Percentiles rank a stretch among this genome's conserved stretches.
These are phyloP conservation scores for Cantharis rufa DNA, from an alignment of 2,888 invertebrate genomes.

Conservation along the genomic window DNA sequence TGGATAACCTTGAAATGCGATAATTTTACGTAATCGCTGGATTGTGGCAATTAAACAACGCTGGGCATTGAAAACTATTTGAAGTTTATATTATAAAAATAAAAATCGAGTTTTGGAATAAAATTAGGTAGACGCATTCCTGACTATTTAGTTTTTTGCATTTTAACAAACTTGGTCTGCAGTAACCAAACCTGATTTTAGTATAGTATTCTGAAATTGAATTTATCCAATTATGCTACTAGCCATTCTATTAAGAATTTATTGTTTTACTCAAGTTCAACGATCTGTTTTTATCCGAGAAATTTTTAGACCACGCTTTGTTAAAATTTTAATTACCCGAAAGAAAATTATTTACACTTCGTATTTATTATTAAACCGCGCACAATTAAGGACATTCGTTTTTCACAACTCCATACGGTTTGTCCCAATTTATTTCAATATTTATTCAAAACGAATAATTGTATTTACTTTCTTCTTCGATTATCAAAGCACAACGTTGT, in stretches of 20 bases:
- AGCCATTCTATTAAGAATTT: neutral
- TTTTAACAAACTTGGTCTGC: neutral
- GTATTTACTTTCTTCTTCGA: neutral
- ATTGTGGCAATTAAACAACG: conserved; percentile 3
- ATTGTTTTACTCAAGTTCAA: neutral
- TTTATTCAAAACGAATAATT: neutral
- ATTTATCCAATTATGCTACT: neutral
- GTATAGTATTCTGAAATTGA: neutral
- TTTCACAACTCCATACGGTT: neutral
- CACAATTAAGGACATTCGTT: neutral
- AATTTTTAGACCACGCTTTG: neutral
- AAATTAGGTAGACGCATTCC: neutral
- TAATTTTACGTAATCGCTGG: neutral
- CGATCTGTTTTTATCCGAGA: neutral
- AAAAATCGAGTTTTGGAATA: neutral
- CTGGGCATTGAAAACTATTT: neutral
- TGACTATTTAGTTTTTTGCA: neutral
- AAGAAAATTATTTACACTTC: neutral
- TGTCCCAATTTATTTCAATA: neutral
- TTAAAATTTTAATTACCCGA: neutral
- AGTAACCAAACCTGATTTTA: conserved; percentile 1
- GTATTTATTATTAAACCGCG: neutral
- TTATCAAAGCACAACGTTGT: neutral
- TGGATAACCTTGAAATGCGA: conserved; percentile 16
- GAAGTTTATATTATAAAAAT: neutral